Conservation (phyloP, 2,888 invertebrate genomes). For the Nyleta sp. region DNA sequence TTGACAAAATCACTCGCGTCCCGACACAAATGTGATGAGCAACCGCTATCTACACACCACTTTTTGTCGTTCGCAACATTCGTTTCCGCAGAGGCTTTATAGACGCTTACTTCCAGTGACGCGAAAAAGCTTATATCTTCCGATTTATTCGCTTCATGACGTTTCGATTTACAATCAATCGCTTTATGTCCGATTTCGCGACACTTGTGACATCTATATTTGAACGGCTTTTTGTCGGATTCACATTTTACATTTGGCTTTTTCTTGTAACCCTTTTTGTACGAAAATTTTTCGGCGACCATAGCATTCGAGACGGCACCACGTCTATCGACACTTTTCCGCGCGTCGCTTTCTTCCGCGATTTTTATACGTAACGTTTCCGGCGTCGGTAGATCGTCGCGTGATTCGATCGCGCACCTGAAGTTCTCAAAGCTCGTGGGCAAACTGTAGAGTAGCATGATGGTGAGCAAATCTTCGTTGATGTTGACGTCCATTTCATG, state of each 20-base stretch:
- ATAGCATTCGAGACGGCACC: constrained; percentile 4
- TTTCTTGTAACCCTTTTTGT: constrained; percentile 17
- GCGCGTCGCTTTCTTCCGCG: constrained; percentile 12
- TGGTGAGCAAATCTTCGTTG: background rate
- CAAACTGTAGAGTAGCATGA: constrained; percentile 1
- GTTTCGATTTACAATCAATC: background rate
- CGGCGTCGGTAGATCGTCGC: background rate
- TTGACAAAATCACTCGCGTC: background rate
- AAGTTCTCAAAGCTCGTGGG: background rate
- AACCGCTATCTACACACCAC: constrained; percentile 12
- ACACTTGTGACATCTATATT: constrained; percentile 23
- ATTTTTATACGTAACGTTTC: background rate
- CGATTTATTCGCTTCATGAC: constrained; percentile 8
- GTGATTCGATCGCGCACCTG: background rate
- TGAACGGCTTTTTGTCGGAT: constrained; percentile 14
- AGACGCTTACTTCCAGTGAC: background rate
- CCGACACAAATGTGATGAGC: background rate
- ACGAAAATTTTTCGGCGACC: background rate
- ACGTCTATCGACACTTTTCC: background rate
- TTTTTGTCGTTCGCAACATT: background rate
- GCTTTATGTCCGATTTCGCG: constrained; percentile 21
- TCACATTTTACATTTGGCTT: background rate
- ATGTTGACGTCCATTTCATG: background rate
- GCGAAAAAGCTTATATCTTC: constrained; percentile 31
- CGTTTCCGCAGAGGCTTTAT: background rate